Evolutionary conservation across 2,797 vertebrate genomes (phyloP).

Genomic region (Limosa lapponica): DNA sequence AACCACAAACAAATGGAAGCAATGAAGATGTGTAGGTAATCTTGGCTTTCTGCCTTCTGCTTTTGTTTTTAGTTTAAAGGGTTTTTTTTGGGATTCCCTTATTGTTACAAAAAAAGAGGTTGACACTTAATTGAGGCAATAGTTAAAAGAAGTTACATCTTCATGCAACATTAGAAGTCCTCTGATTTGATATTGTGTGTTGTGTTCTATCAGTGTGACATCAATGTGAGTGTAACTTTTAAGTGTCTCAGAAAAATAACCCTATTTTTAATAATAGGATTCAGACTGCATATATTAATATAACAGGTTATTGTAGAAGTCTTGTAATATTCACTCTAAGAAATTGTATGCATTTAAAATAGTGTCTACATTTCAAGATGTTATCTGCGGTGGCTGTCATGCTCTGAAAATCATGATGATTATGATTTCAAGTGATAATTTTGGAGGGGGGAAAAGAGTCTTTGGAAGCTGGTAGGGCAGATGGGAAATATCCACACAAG

Average conservation of each 20-base stretch:
- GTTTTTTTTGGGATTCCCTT: not conserved
- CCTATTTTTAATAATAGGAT: not conserved
- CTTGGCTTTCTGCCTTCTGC: not conserved
- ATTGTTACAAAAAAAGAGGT: not conserved
- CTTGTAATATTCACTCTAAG: not conserved
- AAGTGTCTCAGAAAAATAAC: not conserved
- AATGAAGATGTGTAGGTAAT: not conserved
- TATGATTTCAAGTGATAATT: not conserved
- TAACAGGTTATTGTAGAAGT: not conserved
- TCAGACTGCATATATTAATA: not conserved
- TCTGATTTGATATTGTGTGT: not conserved
- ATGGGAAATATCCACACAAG: not conserved
- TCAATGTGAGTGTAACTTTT: not conserved
- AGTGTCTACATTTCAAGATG: not conserved
- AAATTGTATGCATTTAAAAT: not conserved
- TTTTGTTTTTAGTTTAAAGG: not conserved
- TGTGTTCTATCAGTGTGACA: not conserved
- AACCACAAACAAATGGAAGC: not conserved
- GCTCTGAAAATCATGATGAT: not conserved
- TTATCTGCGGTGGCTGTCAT: not conserved
- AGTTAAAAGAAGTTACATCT: not conserved
- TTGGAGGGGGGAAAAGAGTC: not conserved
- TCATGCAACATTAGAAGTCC: not conserved
- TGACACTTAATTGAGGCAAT: not conserved
- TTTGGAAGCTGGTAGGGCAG: not conserved